These are phyloP conservation scores for Prietella phreatophila DNA, from an alignment of 2,113 vertebrate species.

Conservation along the genomic window DNA sequence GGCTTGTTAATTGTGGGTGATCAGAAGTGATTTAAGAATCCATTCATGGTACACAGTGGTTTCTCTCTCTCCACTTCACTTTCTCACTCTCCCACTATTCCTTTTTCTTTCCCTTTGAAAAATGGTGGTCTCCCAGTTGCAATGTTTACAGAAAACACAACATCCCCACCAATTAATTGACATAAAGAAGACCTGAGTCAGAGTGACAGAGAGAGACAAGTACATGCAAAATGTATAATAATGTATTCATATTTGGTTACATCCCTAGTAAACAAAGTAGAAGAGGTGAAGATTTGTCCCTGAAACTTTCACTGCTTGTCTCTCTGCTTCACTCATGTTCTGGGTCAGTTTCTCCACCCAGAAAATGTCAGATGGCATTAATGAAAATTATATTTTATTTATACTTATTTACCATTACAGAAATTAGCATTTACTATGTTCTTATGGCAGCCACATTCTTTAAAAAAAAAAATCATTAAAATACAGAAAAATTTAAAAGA, in stretches of 20 bases:
- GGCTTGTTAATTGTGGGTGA: slow-evolving; percentile 68
- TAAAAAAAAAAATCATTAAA: no score
- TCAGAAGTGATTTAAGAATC: slow-evolving; percentile 61
- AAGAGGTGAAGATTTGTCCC: neutral
- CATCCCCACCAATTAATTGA: neutral
- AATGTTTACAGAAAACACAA: slow-evolving; percentile 57
- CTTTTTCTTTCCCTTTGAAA: neutral
- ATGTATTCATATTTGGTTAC: neutral
- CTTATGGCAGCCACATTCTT: no score
- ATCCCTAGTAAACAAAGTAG: neutral
- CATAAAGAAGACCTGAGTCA: slow-evolving; percentile 42
- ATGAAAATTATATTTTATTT: neutral
- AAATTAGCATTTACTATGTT: neutral
- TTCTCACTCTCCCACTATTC: slow-evolving; percentile 47
- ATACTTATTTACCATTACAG: neutral
- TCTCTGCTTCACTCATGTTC: neutral
- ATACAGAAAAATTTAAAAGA: no score
- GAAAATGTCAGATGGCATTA: neutral
- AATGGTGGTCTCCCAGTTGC: slow-evolving; percentile 18
- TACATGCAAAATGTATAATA: neutral
- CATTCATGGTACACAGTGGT: slow-evolving; percentile 19
- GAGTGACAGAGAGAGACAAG: slow-evolving; percentile 22
- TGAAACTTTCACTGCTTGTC: neutral
- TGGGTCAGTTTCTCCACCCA: neutral
- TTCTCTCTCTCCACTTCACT: slow-evolving; percentile 4